Conservation (phyloP, 2,797 vertebrate species). For the Pangasius krempfi region DNA sequence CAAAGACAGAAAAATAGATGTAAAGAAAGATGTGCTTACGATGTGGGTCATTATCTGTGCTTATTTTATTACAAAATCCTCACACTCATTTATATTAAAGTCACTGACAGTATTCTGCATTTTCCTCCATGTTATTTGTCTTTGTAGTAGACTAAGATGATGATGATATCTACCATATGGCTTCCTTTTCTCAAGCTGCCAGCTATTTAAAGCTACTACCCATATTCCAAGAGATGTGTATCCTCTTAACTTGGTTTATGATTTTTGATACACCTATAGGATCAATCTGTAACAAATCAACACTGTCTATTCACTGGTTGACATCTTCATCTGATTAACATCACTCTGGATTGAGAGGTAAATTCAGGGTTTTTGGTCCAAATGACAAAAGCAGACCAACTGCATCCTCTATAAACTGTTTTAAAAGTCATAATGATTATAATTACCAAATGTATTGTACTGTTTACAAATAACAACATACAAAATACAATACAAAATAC, state of each 20-base stretch:
- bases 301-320: background rate
- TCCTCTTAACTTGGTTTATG: background rate
- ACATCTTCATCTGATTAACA: background rate
- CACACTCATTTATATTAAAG: background rate
- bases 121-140: background rate
- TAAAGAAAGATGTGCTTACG: background rate
- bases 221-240: background rate
- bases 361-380: background rate
- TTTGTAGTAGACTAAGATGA: background rate
- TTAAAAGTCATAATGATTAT: background rate
- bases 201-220: background rate
- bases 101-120: background rate
- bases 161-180: background rate
- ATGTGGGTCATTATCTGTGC: background rate
- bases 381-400: background rate
- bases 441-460: background rate
- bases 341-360: background rate
- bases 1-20: background rate
- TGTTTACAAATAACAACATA: background rate
- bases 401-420: background rate
- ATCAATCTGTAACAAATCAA: background rate
- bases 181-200: background rate
- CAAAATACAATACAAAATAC: background rate
- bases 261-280: background rate
- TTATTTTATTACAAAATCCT: background rate